Evolutionary conservation across 2,888 invertebrate species (phyloP).

Genomic region (Sarcophaga carnaria): DNA sequence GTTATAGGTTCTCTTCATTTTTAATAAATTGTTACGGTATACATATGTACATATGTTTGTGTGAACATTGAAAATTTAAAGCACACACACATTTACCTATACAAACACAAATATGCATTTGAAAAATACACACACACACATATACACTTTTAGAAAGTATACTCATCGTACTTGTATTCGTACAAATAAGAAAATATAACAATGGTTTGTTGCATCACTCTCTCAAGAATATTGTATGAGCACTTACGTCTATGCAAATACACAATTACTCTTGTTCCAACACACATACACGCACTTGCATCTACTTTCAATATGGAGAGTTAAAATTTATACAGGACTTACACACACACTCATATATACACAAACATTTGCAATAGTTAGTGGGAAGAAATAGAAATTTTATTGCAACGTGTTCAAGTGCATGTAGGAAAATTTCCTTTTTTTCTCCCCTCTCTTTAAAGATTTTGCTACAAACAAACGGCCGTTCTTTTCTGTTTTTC

Average conservation of each 20-base stretch:
- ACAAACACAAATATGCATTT: slow-evolving; percentile 8
- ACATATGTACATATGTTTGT: slow-evolving; percentile 56
- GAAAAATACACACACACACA: neutral
- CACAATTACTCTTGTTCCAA: slow-evolving; percentile 4
- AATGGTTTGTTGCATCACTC: slow-evolving; percentile 61
- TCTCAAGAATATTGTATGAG: slow-evolving; percentile 42
- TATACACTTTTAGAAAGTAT: slow-evolving; percentile 12
- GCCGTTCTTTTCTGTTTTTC: slow-evolving; percentile 35
- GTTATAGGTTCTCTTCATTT: slow-evolving; percentile 59
- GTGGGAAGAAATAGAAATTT: slow-evolving; percentile 47
- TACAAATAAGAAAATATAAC: slow-evolving; percentile 35
- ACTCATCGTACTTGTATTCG: neutral
- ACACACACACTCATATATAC: neutral
- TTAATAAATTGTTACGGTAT: slow-evolving; percentile 60
- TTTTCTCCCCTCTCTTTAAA: neutral
- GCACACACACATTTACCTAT: neutral
- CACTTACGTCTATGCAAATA: slow-evolving; percentile 37
- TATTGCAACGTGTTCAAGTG: slow-evolving; percentile 67
- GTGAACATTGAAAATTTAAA: slow-evolving; percentile 28
- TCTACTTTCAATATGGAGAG: slow-evolving; percentile 22
- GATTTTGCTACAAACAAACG: slow-evolving; percentile 9
- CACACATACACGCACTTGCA: neutral
- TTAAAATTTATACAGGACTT: slow-evolving; percentile 26
- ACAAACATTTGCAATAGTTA: neutral
- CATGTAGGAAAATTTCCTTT: slow-evolving; percentile 52